These are phyloP conservation scores for Urocitellus parryii DNA, from an alignment of 2,113 vertebrate genomes.

Conservation along the genomic window DNA sequence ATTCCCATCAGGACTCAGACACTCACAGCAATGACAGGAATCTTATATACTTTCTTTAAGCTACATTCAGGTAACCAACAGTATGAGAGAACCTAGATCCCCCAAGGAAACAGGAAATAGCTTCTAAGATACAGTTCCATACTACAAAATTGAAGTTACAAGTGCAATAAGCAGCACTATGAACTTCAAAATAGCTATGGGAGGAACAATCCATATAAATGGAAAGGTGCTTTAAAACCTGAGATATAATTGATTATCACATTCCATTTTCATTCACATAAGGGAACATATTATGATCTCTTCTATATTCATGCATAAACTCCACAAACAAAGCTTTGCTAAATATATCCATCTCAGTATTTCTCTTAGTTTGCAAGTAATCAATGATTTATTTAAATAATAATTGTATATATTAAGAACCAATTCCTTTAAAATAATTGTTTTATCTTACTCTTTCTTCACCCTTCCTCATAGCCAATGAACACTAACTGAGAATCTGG, in stretches of 20 bases:
- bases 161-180: background rate
- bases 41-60: background rate
- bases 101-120: background rate
- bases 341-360: background rate
- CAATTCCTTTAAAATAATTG: constrained; percentile 1
- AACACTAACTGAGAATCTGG: background rate
- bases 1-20: background rate
- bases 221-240: background rate
- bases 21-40: background rate
- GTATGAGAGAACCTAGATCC: background rate
- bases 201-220: background rate
- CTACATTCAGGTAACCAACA: too few species aligned
- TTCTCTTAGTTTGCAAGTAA: constrained; percentile 21
- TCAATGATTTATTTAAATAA: constrained; percentile 22
- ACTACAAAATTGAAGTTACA: background rate
- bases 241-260: background rate
- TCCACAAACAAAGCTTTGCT: background rate
- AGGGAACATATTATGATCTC: background rate
- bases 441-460: background rate
- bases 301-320: background rate
- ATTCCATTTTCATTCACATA: background rate
- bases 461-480: background rate
- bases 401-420: constrained; percentile 6
- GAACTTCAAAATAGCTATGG: background rate
- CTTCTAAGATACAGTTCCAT: background rate